Evolutionary conservation across 2,888 invertebrate species (phyloP), one percentile per base, ranked within the genome.

Genomic region (Lathronympha strigana): DNA sequence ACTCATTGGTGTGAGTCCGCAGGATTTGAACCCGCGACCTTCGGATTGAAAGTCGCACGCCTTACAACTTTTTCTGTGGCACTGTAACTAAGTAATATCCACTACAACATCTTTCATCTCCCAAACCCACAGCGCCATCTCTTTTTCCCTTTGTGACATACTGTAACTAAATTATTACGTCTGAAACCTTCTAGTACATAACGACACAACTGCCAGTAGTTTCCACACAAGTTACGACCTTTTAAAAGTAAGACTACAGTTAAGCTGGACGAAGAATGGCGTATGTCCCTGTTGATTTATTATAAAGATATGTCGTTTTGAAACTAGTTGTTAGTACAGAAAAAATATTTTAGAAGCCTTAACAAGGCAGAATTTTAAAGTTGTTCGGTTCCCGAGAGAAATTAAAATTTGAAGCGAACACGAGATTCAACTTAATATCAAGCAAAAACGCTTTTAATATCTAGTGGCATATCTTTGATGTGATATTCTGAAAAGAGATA

Each of bases 291-390:
- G 4, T 45, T 13, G 3, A 38, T 13, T 45, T 19, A 8, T 4
- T 21, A 13, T 45, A 21, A 23, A 23, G 0, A 21, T 21, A 45
- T 4, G 45, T 5, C 21, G 1, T 45, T 45, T 45, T 9, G 45
- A 9, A 1, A 11, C 33, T 1, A 33, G 33, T 45, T 45, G 3
- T 45, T 13, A 17, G 28, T 11, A 17, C 25, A 49, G 17, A 19
- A 31, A 23, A 25, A 28, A 6, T 17, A 4, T 54, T 60, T 45
- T 23, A 31, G 21, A 33, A 53, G 11, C 23, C 61, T 33, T 51
- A 53, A 51, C 31, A 43, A 45, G 45, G 45, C 40, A 40, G 49
- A 50, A 50, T 57, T 57, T 43, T 57, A n/a, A 57, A 43, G 15
- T 31, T 40, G 1, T 2, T n/a, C 33, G 13, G 11, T 25, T 63